These are phyloP conservation scores for Lithodes maja DNA, from an alignment of 2,888 invertebrate genomes.

Conservation along the genomic window DNA sequence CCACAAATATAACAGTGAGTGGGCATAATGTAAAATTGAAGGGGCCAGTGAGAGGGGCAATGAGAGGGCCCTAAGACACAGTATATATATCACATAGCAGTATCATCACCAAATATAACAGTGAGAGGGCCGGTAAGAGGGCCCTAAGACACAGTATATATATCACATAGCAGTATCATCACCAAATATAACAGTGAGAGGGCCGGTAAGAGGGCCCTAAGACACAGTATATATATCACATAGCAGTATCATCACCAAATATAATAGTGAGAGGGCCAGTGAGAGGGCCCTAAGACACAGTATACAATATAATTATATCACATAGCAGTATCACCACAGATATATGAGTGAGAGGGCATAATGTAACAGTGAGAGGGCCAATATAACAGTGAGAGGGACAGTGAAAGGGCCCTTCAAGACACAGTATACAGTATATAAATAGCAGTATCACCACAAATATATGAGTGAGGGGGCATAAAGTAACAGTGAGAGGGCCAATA, in stretches of 20 bases:
- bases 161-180: background rate
- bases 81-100: background rate
- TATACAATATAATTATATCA: background rate
- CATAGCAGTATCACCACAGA: background rate
- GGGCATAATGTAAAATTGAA: too few species aligned
- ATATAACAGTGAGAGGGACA: background rate
- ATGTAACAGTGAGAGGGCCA: background rate
- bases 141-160: background rate
- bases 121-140: background rate
- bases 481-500: background rate
- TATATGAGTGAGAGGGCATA: background rate
- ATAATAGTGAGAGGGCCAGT: background rate
- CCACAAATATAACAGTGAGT: too few species aligned
- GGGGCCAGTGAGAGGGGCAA: background rate
- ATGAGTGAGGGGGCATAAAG: background rate
- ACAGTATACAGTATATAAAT: background rate
- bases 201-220: background rate
- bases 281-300: background rate
- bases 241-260: background rate
- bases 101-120: background rate
- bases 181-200: background rate
- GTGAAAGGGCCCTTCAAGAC: background rate
- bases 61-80: background rate
- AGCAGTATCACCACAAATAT: background rate
- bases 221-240: background rate